Conservation (phyloP, 2,888 invertebrate genomes). For the Rotaria magnacalcarata region DNA sequence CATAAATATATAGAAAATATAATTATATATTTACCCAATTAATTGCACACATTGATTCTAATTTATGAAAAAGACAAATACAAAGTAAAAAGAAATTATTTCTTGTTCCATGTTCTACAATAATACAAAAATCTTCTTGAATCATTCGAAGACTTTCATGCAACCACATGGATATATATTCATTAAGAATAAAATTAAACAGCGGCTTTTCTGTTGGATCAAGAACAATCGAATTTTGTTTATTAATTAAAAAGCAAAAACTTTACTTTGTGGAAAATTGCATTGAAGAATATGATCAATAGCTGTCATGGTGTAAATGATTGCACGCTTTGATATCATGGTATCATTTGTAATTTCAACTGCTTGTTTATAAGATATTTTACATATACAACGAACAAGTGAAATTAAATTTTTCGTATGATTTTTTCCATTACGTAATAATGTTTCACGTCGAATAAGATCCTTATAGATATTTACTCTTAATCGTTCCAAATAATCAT, state of each 20-base stretch:
- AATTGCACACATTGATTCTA: background rate
- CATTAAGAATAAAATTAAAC: conserved; percentile 25
- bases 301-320: conserved; percentile 4
- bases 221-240: background rate
- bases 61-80: conserved; percentile 9
- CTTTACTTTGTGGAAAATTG: background rate
- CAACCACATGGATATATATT: conserved; percentile 23
- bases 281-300: background rate
- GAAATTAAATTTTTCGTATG: background rate
- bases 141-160: conserved; percentile 30
- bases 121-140: conserved; percentile 22
- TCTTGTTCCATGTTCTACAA: background rate
- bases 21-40: background rate
- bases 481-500: conserved; percentile 34
- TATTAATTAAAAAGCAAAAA: background rate
- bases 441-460: conserved; percentile 9
- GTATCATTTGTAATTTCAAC: background rate
- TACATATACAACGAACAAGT: background rate
- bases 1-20: too few species aligned
- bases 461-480: background rate
- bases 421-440: conserved; percentile 24
- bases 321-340: background rate
- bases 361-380: conserved; percentile 35
- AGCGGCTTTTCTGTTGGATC: background rate
- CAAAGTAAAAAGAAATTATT: background rate